These are phyloP conservation scores for Ptychodera flava DNA, from an alignment of 35 echinoderm and acorn worm genomes.

Conservation along the genomic window DNA sequence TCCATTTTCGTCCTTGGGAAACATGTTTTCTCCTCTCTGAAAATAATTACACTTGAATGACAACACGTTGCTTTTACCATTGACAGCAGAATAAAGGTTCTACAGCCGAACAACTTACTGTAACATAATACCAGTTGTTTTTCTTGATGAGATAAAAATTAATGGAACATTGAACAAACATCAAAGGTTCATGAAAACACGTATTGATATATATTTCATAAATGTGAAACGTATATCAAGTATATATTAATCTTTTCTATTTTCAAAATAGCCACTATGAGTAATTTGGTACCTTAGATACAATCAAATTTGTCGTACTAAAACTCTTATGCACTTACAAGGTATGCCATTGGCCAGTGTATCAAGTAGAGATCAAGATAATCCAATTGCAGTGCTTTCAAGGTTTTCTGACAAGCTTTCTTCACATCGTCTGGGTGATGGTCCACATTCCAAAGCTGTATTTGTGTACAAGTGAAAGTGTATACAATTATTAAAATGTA, in stretches of 20 bases:
- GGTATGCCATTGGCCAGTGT: conserved; percentile 92
- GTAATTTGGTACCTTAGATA: too few species aligned
- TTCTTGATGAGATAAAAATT: not conserved
- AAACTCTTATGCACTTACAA: too few species aligned
- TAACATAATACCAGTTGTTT: not conserved
- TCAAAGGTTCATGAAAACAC: not conserved
- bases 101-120: not conserved
- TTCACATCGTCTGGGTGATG: conserved; percentile 88
- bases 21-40: conserved; percentile 52
- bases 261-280: too few species aligned
- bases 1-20: conserved; percentile 76
- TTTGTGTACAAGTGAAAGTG: too few species aligned
- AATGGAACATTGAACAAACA: not conserved
- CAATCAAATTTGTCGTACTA: too few species aligned
- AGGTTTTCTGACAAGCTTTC: conserved; percentile 28
- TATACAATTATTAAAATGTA: too few species aligned
- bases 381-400: conserved; percentile 32
- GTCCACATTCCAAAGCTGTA: conserved; percentile 60
- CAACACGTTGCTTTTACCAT: not conserved
- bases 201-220: too few species aligned
- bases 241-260: too few species aligned
- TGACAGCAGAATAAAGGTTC: not conserved
- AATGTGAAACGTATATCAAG: too few species aligned
- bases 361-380: conserved; percentile 88
- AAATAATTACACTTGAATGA: conserved; percentile 3